Conservation (phyloP, 2,888 invertebrate genomes). For the Aradus depressus region DNA sequence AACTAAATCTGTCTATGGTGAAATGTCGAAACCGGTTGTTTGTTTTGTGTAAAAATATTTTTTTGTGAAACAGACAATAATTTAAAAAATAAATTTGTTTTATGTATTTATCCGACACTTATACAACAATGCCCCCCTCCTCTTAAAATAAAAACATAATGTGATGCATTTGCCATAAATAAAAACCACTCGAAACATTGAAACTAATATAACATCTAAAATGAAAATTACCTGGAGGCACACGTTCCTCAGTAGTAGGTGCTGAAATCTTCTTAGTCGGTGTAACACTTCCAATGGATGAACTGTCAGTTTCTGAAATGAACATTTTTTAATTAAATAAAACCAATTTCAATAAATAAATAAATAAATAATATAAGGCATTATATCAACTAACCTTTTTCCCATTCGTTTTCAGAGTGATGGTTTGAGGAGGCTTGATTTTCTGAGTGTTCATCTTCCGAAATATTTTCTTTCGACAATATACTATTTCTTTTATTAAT, state of each 20-base stretch:
- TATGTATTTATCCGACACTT: no score
- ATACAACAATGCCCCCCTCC: no score
- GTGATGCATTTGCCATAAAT: not conserved
- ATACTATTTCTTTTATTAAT: not conserved
- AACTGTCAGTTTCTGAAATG: constrained; percentile 10
- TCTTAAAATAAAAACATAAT: not conserved
- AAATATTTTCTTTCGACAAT: constrained; percentile 4
- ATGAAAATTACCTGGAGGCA: constrained; percentile 7
- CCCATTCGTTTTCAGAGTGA: constrained; percentile 9
- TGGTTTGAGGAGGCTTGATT: not conserved
- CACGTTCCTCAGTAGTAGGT: not conserved
- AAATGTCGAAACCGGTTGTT: no score
- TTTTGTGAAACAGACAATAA: no score
- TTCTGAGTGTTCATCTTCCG: constrained; percentile 5
- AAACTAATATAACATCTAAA: not conserved
- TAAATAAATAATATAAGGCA: not conserved
- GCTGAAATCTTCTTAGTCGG: constrained; percentile 7
- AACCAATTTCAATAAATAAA: not conserved
- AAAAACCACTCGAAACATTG: not conserved
- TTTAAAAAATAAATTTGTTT: no score
- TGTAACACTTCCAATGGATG: constrained; percentile 5
- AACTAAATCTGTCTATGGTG: no score
- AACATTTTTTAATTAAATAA: not conserved
- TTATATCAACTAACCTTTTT: constrained; percentile 1
- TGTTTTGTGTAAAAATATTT: no score